Conservation (phyloP, 2,797 vertebrate species). For the Pangasius macronema region DNA sequence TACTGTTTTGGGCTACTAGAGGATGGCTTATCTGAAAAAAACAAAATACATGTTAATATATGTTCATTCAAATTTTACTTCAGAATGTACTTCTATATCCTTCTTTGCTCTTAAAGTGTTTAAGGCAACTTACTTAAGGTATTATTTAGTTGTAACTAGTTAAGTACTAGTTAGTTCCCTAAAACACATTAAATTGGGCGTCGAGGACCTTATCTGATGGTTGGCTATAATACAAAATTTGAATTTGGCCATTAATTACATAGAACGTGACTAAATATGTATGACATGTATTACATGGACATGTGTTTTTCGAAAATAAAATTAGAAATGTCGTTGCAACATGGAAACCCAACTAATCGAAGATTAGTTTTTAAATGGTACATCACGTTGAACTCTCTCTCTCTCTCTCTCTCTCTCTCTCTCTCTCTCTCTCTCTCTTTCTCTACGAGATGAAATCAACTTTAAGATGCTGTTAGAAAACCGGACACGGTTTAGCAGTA, state of each 20-base stretch:
- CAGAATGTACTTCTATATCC: background rate
- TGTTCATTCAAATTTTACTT: background rate
- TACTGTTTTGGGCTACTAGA: conserved; percentile 7
- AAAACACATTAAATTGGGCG: background rate
- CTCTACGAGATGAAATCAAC: background rate
- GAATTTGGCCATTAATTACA: background rate
- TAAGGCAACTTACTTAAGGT: background rate
- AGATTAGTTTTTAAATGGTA: background rate
- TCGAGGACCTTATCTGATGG: background rate
- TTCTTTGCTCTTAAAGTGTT: background rate
- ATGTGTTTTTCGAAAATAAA: too few relatives aligned
- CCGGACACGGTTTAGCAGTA: background rate
- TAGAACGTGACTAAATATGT: too few relatives aligned
- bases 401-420: background rate
- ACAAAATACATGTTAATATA: background rate
- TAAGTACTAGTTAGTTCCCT: too few relatives aligned
- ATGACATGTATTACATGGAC: too few relatives aligned
- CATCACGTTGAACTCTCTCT: background rate
- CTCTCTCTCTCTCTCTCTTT: background rate
- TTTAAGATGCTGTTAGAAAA: background rate
- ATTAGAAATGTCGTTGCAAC: too few relatives aligned
- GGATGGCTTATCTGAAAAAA: conserved; percentile 10
- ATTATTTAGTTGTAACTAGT: background rate
- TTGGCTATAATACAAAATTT: background rate
- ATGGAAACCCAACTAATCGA: background rate